Percentiles rank a stretch among this genome's conserved stretches.
Evolutionary conservation across 2,113 vertebrate genomes (phyloP).

Genomic region (Tragulus kanchil): DNA sequence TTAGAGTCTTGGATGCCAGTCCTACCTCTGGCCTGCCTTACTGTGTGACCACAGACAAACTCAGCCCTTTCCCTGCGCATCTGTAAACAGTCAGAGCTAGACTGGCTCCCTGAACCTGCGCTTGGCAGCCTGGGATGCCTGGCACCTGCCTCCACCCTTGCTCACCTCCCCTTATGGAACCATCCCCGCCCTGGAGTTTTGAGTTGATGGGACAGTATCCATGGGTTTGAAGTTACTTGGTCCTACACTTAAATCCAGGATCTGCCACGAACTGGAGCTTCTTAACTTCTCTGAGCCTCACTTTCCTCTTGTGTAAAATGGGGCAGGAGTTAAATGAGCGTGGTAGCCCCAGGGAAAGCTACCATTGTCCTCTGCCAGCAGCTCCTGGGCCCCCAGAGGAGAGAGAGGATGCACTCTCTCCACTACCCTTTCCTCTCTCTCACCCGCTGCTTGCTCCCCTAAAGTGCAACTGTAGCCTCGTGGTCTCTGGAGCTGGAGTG

Average conservation of each 20-base stretch:
- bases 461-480: too few relatives aligned
- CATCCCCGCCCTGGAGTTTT: not conserved
- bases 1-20: not conserved
- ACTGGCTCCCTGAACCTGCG: not conserved
- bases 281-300: not conserved
- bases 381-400: not conserved
- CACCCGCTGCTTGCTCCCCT: not conserved
- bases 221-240: not conserved
- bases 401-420: not conserved
- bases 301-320: not conserved
- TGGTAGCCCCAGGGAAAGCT: not conserved
- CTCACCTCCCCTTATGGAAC: not conserved
- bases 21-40: not conserved
- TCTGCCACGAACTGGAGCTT: not conserved
- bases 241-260: not conserved
- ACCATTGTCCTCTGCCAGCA: fast-evolving
- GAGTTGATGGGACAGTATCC: not conserved
- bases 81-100: not conserved
- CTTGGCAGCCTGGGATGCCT: not conserved
- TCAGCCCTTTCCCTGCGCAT: too few relatives aligned
- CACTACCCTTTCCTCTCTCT: too few relatives aligned
- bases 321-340: not conserved
- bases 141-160: not conserved
- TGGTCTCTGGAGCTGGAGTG: not conserved
- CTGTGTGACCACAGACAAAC: not conserved